Evolutionary conservation across 1,140 invertebrate genomes (phyloP).

Genomic region (Halesus radiatus): DNA sequence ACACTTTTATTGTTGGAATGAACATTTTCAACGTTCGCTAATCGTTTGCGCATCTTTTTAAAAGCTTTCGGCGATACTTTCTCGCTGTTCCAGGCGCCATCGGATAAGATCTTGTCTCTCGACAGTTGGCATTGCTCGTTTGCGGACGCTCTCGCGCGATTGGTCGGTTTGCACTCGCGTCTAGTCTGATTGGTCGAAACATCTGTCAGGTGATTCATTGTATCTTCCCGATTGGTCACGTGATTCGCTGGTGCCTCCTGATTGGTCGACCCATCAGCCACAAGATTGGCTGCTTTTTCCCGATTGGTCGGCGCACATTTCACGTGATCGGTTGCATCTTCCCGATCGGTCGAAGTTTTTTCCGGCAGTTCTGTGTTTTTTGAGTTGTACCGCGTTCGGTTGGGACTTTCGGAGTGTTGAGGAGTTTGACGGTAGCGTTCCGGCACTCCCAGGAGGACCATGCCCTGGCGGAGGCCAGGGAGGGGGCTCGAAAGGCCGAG

Average conservation of each 20-base stretch:
- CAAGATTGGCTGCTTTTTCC: not conserved
- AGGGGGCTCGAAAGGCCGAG: constrained; percentile 79
- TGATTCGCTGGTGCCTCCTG: not conserved
- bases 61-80: constrained; percentile 32
- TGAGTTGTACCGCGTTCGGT: no score
- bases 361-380: no score
- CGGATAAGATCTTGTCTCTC: constrained; percentile 2
- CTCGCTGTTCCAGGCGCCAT: constrained; percentile 16
- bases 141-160: no score
- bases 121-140: constrained; percentile 4
- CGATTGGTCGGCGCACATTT: not conserved
- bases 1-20: not conserved
- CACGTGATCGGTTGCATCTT: not conserved
- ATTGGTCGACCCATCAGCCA: not conserved
- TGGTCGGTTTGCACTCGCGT: not conserved
- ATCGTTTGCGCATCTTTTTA: constrained; percentile 23
- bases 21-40: not conserved
- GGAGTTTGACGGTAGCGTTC: not conserved
- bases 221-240: no score
- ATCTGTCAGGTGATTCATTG: no score
- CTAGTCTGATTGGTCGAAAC: not conserved
- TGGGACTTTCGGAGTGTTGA: no score
- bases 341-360: no score
- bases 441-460: constrained; percentile 68
- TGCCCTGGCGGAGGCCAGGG: constrained; percentile 82